Evolutionary conservation across 1,140 invertebrate genomes (phyloP).

Genomic region (Neoseiulus cucumeris): DNA sequence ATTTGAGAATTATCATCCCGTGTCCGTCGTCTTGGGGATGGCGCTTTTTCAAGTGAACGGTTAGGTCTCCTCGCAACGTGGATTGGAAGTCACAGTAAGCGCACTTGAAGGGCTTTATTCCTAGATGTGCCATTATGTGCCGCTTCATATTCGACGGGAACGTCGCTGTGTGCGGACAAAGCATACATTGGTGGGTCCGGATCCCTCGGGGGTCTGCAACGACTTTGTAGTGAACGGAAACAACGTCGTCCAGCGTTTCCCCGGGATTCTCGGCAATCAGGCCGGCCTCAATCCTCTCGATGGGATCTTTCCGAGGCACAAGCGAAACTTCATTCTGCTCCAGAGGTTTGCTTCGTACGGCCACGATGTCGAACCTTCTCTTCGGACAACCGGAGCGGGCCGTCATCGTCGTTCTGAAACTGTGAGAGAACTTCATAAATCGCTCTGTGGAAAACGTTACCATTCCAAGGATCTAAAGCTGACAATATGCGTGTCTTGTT

Average conservation of each 20-base stretch:
- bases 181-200: not conserved
- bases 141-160: constrained; percentile 9
- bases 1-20: not conserved
- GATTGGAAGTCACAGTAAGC: constrained; percentile 1
- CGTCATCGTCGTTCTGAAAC: no score
- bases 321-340: no score
- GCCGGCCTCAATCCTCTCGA: not conserved
- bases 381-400: no score
- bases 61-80: not conserved
- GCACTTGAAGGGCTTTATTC: constrained; percentile 8
- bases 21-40: not conserved
- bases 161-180: not conserved
- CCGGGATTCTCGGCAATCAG: not conserved
- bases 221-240: not conserved
- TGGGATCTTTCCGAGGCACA: no score
- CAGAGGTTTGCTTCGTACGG: no score
- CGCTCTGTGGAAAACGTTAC: no score
- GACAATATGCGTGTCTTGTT: no score
- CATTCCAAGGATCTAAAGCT: no score
- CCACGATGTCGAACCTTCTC: no score
- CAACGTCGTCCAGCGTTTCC: not conserved
- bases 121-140: not conserved
- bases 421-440: no score
- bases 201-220: not conserved
- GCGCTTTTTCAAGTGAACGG: not conserved